Evolutionary conservation across 2,797 vertebrate genomes (phyloP), one percentile per base, ranked within the genome.

Genomic region (Anguilla obscura): DNA sequence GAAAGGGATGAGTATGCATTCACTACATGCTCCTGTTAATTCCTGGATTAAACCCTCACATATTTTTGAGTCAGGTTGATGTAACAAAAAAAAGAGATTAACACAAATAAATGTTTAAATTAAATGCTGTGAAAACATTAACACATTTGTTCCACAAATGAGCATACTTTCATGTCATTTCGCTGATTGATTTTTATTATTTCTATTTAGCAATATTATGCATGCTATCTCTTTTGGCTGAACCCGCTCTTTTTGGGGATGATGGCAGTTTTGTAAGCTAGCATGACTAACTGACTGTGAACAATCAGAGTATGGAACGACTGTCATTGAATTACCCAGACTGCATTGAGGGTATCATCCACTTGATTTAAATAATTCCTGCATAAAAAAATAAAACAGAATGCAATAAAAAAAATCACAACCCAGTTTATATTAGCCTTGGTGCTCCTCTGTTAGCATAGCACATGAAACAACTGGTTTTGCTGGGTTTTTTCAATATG

Each of bases 351-450:
- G 88, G 82, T 93, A 91, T 92, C 88, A 89, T 89, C 89, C 89
- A 33, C 93, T 92, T 86, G 2, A 91, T 93, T 95, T 93, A 89
- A 93, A 92, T 94, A 91, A 95, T 94, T 93, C 92, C 88, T 88
- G 89, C 90, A 92, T 92, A 71, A 69, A 69, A 69, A 69, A 93
- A 76, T 14, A 76, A 84, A 87, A 93, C 91, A 91, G 85, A 82
- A 88, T 79, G 30, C 27, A 63, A 36, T 58, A 18, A 58, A 90
- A 90, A 90, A 91, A 69, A 88, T 92, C 90, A 89, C 92, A 94
- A 91, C 92, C 90, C 88, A 90, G 63, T 89, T 91, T 91, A 86
- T 93, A 92, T 93, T 93, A 92, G 90, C 36, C 58, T 88, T 86
- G 63, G 89, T 88, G 90, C 90, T 90, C 90, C 88, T 89, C 90